Percentiles rank a stretch among this genome's conserved stretches.
phyloP scores from a whole-genome alignment of 2,888 invertebrate genomes.

The Cryptocheilus praepositus region DNA sequence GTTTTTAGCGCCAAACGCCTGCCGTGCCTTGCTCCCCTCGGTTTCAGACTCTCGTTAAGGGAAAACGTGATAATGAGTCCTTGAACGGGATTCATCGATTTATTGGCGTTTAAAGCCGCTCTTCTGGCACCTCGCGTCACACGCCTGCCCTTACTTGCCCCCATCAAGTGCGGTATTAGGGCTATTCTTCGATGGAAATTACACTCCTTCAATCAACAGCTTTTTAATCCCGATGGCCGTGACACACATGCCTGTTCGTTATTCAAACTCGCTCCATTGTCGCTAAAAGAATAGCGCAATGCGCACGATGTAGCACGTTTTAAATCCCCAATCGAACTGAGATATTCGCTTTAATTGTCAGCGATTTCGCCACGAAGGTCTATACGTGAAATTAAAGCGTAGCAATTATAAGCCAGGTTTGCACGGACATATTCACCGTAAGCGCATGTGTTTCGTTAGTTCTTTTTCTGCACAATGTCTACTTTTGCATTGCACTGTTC shows the following conservation, averaged over 20 bases:
- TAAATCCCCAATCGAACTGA: not conserved
- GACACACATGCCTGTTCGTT: not conserved
- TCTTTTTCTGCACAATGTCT: too few relatives aligned
- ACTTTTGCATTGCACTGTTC: too few relatives aligned
- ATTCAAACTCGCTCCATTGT: not conserved
- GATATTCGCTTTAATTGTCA: not conserved
- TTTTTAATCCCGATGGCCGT: conserved; percentile 38
- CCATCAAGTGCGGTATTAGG: not conserved
- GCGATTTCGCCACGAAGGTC: not conserved
- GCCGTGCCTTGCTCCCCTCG: not conserved
- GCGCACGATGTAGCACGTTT: not conserved
- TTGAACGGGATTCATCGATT: conserved; percentile 41
- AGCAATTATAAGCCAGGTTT: not conserved
- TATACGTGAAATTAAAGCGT: not conserved
- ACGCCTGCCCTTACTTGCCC: conserved; percentile 12
- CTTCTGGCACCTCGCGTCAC: conserved; percentile 30
- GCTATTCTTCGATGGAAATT: conserved; percentile 22
- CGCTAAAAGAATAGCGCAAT: not conserved
- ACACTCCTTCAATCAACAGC: conserved; percentile 36
- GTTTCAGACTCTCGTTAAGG: conserved; percentile 33
- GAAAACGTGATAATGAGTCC: conserved; percentile 40
- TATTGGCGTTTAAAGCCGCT: conserved; percentile 35
- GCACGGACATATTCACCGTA: too few relatives aligned
- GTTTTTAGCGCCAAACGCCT: not conserved
- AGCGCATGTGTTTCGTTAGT: too few relatives aligned